Percentiles rank a stretch among this genome's conserved stretches.
Evolutionary conservation across 2,888 invertebrate genomes (phyloP).

Genomic region (Silvanus unidentatus): DNA sequence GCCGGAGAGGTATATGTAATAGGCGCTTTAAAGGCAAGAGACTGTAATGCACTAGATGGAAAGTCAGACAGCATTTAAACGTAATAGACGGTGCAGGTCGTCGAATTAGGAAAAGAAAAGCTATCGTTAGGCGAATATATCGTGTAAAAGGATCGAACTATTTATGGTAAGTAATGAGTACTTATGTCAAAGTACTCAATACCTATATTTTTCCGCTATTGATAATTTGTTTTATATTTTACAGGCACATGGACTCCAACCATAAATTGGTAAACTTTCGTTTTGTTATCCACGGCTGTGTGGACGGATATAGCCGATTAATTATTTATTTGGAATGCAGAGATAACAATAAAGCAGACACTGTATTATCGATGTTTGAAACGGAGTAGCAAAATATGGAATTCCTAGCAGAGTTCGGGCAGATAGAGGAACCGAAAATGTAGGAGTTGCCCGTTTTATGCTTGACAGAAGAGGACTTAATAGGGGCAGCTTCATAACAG

Average conservation of each 20-base stretch:
- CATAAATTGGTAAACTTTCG: constrained; percentile 13
- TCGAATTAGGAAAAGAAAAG: constrained; percentile 2
- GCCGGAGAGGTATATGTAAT: constrained; percentile 13
- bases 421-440: constrained; percentile 16
- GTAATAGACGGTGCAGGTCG: constrained; percentile 9
- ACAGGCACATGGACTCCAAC: constrained; percentile 17
- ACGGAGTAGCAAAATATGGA: constrained; percentile 11
- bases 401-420: constrained; percentile 14
- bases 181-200: background rate
- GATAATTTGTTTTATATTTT: constrained; percentile 5
- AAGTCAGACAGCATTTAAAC: constrained; percentile 8
- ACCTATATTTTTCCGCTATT: background rate
- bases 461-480: constrained; percentile 9
- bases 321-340: constrained; percentile 15
- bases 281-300: constrained; percentile 14
- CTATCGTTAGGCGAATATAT: constrained; percentile 10
- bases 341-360: constrained; percentile 12
- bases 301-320: constrained; percentile 15
- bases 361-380: constrained; percentile 12
- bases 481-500: constrained; percentile 16
- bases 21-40: constrained; percentile 10
- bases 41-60: constrained; percentile 8
- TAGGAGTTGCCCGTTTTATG: constrained; percentile 15
- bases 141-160: constrained; percentile 12
- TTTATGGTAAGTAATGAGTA: too few relatives aligned